Conservation (phyloP, 2,113 vertebrate genomes). For the Mobula birostris region DNA sequence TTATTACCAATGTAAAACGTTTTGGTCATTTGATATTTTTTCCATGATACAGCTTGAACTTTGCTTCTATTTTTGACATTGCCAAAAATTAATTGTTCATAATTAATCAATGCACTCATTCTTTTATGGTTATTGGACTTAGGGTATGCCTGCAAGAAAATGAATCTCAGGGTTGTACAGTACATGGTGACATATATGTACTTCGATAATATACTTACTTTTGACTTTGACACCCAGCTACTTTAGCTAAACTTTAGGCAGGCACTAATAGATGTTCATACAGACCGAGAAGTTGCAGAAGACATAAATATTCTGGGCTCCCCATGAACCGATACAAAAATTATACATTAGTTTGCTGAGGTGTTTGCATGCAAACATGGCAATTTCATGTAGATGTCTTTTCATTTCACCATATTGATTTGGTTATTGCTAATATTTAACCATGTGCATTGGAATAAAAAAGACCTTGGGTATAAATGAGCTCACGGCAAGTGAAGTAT, state of each 20-base stretch:
- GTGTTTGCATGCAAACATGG: background rate
- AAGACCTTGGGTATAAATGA: background rate
- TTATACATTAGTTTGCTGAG: background rate
- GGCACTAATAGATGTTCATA: background rate
- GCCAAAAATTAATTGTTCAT: background rate
- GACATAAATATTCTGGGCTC: background rate
- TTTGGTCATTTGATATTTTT: background rate
- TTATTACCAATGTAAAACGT: background rate
- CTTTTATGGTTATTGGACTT: too few species aligned
- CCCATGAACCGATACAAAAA: background rate
- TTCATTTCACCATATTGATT: background rate
- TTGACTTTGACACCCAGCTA: background rate
- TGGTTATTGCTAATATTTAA: constrained; percentile 10
- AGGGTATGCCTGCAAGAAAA: too few species aligned
- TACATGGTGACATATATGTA: too few species aligned
- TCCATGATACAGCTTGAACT: background rate
- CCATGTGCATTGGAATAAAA: background rate
- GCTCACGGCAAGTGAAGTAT: background rate
- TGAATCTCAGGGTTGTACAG: too few species aligned
- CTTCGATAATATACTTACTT: too few species aligned
- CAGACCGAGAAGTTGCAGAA: background rate
- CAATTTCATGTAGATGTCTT: background rate
- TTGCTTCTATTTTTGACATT: background rate
- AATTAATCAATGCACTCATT: background rate
- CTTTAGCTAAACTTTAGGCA: background rate